Conservation (phyloP, 2,888 invertebrate genomes). For the Agrotis segetum region DNA sequence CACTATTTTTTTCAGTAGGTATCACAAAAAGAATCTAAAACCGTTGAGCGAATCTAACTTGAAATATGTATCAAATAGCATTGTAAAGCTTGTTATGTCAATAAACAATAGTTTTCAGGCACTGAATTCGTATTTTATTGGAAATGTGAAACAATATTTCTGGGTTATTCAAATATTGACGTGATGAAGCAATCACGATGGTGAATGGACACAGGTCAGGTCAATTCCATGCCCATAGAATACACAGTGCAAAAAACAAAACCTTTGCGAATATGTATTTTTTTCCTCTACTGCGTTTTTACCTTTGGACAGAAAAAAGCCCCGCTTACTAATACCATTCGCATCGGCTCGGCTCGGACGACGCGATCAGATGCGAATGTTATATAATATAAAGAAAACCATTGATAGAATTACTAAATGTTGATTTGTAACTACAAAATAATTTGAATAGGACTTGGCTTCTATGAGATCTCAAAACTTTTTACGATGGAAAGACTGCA, state of each 20-base stretch:
- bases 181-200: constrained; percentile 20
- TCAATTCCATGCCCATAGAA: background rate
- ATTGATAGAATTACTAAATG: too few relatives aligned
- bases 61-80: constrained; percentile 21
- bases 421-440: too few relatives aligned
- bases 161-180: constrained; percentile 14
- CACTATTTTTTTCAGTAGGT: background rate
- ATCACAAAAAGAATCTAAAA: background rate
- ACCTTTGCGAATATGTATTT: too few relatives aligned
- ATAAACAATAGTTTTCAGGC: constrained; percentile 38
- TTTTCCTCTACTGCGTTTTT: too few relatives aligned
- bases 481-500: too few relatives aligned
- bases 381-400: too few relatives aligned
- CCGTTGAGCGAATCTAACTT: background rate
- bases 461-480: too few relatives aligned
- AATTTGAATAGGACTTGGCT: too few relatives aligned
- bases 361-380: too few relatives aligned
- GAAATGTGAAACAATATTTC: constrained; percentile 22
- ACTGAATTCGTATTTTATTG: constrained; percentile 16
- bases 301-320: too few relatives aligned
- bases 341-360: too few relatives aligned
- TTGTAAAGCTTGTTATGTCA: constrained; percentile 27
- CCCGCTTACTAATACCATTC: too few relatives aligned
- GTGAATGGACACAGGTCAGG: background rate
- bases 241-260: background rate